phyloP scores from a whole-genome alignment of 1,140 invertebrate species.

The Pseudomyrmex sp. region DNA sequence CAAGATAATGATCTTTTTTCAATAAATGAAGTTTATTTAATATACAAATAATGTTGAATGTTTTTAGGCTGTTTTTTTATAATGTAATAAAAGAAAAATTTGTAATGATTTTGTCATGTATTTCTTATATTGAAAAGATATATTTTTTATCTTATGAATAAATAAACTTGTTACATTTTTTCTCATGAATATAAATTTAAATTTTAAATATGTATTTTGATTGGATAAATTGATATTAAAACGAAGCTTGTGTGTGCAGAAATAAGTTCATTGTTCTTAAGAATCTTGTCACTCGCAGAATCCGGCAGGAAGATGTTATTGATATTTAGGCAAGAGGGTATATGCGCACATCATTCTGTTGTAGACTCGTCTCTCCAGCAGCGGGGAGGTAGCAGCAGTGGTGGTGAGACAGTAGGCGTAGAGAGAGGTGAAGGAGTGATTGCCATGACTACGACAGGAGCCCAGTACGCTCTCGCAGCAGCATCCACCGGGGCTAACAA shows the following conservation, averaged over 20 bases:
- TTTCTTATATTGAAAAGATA: no score
- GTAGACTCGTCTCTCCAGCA: slow-evolving; percentile 80
- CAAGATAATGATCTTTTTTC: neutral
- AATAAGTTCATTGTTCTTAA: slow-evolving; percentile 16
- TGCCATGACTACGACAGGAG: slow-evolving; percentile 85
- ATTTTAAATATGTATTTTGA: no score
- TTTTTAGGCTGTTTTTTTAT: neutral
- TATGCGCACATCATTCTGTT: slow-evolving; percentile 50
- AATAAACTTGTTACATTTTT: no score
- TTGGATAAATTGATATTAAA: slow-evolving; percentile 14
- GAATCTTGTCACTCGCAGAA: slow-evolving; percentile 2
- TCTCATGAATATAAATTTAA: no score
- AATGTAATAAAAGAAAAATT: no score
- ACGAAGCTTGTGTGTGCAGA: neutral
- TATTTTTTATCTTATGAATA: no score
- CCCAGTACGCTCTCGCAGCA: slow-evolving; percentile 84
- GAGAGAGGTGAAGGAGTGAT: slow-evolving; percentile 82
- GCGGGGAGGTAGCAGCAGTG: slow-evolving; percentile 76
- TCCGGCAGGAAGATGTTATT: slow-evolving; percentile 73
- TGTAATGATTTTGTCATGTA: no score
- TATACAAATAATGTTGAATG: neutral
- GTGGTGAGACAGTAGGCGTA: slow-evolving; percentile 77
- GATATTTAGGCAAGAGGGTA: slow-evolving; percentile 73
- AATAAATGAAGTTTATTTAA: slow-evolving; percentile 3
- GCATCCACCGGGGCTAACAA: slow-evolving; percentile 82